Conservation (phyloP, 2,113 vertebrate genomes). For the Lethenteron camtschaticum region DNA sequence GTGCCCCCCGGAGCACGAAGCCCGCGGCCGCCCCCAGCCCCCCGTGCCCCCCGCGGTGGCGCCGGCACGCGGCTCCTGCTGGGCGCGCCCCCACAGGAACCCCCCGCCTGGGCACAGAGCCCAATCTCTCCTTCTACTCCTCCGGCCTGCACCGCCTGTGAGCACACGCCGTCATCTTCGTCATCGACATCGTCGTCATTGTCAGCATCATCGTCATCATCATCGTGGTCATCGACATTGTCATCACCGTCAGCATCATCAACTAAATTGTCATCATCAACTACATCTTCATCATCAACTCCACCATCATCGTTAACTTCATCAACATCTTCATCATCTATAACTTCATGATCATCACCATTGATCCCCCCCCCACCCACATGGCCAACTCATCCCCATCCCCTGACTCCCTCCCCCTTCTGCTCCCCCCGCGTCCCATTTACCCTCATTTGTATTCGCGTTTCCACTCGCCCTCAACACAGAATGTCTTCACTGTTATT, state of each 20-base stretch:
- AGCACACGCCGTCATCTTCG: conserved; percentile 13
- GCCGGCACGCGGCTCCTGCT: conserved; percentile 54
- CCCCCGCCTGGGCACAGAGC: conserved; percentile 19
- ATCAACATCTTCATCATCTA: too few relatives aligned
- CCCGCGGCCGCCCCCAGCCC: conserved; percentile 36
- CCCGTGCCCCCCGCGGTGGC: conserved; percentile 32
- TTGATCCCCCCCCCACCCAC: not conserved
- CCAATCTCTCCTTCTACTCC: conserved; percentile 88
- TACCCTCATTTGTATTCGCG: not conserved
- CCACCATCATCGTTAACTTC: too few relatives aligned
- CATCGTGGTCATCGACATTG: too few relatives aligned
- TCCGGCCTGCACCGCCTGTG: conserved; percentile 91
- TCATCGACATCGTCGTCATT: too few relatives aligned
- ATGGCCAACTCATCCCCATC: not conserved
- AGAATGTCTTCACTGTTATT: too few relatives aligned
- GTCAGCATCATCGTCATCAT: too few relatives aligned
- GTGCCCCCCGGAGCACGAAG: conserved; percentile 68
- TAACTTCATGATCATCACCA: too few relatives aligned
- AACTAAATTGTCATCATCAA: too few relatives aligned
- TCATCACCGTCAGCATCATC: too few relatives aligned
- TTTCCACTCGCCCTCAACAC: not conserved
- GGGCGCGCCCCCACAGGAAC: conserved; percentile 31
- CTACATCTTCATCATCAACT: too few relatives aligned
- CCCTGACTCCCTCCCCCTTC: not conserved
- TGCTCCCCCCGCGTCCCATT: not conserved